Evolutionary conservation across 2,113 vertebrate genomes (phyloP).

Genomic region (Crotophaga sulcirostris): DNA sequence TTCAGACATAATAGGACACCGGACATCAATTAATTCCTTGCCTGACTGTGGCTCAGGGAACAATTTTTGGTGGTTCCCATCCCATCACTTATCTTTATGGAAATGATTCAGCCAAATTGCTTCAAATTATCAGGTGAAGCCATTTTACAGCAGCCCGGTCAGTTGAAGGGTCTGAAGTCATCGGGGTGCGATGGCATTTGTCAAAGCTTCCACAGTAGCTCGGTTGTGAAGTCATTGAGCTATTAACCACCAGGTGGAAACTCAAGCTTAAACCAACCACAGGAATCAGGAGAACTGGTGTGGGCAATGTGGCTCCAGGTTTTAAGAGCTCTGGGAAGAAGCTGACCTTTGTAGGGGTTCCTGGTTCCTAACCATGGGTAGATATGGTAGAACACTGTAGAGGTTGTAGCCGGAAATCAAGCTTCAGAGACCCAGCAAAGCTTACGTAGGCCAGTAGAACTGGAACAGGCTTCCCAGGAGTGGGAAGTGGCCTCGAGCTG

Average conservation of each 20-base stretch:
- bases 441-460: not conserved
- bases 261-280: not conserved
- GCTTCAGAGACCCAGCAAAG: not conserved
- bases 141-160: not conserved
- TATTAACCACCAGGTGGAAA: not conserved
- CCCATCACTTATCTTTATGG: not conserved
- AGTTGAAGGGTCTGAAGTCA: not conserved
- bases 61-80: not conserved
- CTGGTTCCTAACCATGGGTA: accelerated
- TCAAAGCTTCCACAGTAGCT: not conserved
- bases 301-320: not conserved
- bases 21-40: not conserved
- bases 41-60: not conserved
- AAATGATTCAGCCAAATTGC: conserved; percentile 3
- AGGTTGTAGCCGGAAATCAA: not conserved
- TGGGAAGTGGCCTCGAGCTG: too few relatives aligned
- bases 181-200: not conserved
- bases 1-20: not conserved
- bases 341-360: accelerated
- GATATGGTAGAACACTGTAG: accelerated
- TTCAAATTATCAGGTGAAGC: not conserved
- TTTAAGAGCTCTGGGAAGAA: not conserved
- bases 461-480: too few relatives aligned
- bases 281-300: not conserved
- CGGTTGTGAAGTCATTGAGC: not conserved